Evolutionary conservation across 2,888 invertebrate genomes (phyloP), one percentile per base, ranked within the genome.

Genomic region (Tipula confusa): DNA sequence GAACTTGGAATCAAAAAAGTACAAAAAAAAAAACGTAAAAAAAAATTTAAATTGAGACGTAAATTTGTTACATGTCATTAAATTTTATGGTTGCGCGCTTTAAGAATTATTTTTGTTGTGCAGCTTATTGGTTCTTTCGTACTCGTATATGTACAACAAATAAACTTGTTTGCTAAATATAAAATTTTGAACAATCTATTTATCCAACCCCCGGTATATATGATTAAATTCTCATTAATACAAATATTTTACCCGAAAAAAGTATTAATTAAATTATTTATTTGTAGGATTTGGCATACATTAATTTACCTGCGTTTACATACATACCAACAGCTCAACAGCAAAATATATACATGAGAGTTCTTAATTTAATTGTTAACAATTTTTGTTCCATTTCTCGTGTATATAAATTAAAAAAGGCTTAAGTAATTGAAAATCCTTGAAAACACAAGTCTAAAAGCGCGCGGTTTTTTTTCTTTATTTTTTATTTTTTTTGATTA

Each of bases 1-100:
- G 64, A 64, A 64, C n/a, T 64, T 64, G 64, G 24, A 64, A 18
- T 64, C 4, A 64, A 64, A 43, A n/a, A 43, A 36, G 13, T 3
- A 43, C 13, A 43, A 43, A 43, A 43, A 43, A 43, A 43, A 43
- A 43, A 43, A n/a, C 13, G n/a, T n/a, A n/a, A n/a, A n/a, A n/a
- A 64, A 64, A 64, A 64, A 64, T 24, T 64, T 24, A 64, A 64
- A 64, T 64, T 64, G 64, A 64, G 64, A 64, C 64, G 64, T 64
- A 64, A 64, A 64, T 64, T 64, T 64, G 64, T 64, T 64, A 24
- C 64, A 64, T 64, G 64, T 64, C 64, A 64, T 64, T 64, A 64
- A 64, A 64, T 24, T 24, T 64, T 13, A n/a, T n/a, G 18, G 64
- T 64, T 64, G 64, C 64, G 6, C 64, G 18, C 24, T 64, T 64